These are phyloP conservation scores for Linnaemya vulpina DNA, from an alignment of 2,888 invertebrate genomes.

Conservation along the genomic window DNA sequence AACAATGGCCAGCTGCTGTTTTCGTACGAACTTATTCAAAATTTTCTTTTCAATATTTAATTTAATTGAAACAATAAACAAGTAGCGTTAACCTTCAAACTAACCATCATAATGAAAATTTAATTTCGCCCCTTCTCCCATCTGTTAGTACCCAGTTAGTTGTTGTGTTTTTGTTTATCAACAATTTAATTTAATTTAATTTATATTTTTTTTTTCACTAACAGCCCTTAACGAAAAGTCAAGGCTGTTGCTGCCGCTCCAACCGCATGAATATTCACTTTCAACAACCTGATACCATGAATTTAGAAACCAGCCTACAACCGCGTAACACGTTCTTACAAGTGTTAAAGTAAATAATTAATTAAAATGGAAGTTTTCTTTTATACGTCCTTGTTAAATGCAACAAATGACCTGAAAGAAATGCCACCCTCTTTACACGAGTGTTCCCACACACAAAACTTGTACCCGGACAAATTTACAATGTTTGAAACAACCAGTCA, in stretches of 20 bases:
- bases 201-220: not conserved
- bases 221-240: conserved; percentile 17
- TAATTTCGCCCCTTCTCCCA: not conserved
- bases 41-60: conserved; percentile 1
- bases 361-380: conserved; percentile 8
- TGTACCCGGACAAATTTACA: not conserved
- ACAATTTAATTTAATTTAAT: conserved; percentile 9
- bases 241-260: conserved; percentile 18
- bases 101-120: not conserved
- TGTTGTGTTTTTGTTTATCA: not conserved
- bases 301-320: not conserved
- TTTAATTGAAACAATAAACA: not conserved
- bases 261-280: conserved; percentile 1
- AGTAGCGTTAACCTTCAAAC: conserved; percentile 14
- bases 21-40: not conserved
- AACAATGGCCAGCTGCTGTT: not conserved
- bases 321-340: not conserved
- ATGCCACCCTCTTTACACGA: not conserved
- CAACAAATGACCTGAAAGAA: conserved; percentile 43
- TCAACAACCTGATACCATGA: not conserved
- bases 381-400: conserved; percentile 3
- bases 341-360: conserved; percentile 33
- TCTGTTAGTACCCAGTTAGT: not conserved
- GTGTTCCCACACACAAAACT: not conserved
- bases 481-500: not conserved